Conservation (phyloP, 2,888 invertebrate species). For the Microplitis deprimator region DNA sequence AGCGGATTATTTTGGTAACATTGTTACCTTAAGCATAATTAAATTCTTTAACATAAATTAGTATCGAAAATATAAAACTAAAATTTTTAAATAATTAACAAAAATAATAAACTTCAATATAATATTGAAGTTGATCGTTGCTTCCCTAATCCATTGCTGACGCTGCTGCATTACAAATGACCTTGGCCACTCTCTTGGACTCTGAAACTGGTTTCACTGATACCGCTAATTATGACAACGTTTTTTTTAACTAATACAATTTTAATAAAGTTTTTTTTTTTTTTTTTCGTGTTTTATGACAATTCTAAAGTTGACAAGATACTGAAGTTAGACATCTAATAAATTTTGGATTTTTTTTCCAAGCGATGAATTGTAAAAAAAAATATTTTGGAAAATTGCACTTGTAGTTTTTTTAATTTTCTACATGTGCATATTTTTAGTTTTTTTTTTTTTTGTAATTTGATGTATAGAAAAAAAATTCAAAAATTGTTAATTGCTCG, state of each 20-base stretch:
- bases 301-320: too few relatives aligned
- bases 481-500: too few relatives aligned
- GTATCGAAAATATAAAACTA: conserved; percentile 42
- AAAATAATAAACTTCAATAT: conserved; percentile 16
- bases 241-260: conserved; percentile 6
- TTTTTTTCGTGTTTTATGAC: too few relatives aligned
- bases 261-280: conserved; percentile 36
- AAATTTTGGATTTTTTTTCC: too few relatives aligned
- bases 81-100: conserved; percentile 38
- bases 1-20: conserved; percentile 4
- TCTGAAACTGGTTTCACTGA: conserved; percentile 60
- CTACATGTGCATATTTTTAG: too few relatives aligned
- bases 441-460: too few relatives aligned
- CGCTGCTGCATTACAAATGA: conserved; percentile 64
- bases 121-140: conserved; percentile 30
- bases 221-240: not conserved
- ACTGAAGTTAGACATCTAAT: too few relatives aligned
- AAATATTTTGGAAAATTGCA: too few relatives aligned
- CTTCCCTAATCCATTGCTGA: conserved; percentile 66
- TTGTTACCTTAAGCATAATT: conserved; percentile 6
- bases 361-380: too few relatives aligned
- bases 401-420: too few relatives aligned
- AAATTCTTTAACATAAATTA: conserved; percentile 44
- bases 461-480: too few relatives aligned
- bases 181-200: conserved; percentile 66